Conservation (phyloP, 1,140 invertebrate genomes). For the Formica exsecta region DNA sequence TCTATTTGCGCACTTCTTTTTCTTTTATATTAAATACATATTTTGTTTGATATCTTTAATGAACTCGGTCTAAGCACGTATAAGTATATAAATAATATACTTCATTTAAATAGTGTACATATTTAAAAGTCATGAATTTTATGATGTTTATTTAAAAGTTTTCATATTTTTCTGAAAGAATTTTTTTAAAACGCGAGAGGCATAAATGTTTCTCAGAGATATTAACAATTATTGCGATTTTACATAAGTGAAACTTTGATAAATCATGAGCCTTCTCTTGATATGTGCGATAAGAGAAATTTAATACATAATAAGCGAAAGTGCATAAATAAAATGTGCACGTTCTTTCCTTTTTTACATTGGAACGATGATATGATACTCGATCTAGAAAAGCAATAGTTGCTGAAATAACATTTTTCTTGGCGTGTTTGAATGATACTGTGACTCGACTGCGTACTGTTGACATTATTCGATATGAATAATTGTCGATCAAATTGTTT, state of each 20-base stretch:
- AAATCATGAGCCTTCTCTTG: slow-evolving; percentile 2
- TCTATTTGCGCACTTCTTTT: neutral
- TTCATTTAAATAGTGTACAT: neutral
- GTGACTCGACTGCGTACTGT: neutral
- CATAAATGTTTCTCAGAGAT: neutral
- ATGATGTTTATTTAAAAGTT: neutral
- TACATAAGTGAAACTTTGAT: neutral
- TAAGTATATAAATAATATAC: slow-evolving; percentile 14
- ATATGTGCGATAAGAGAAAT: slow-evolving; percentile 12
- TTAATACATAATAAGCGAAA: slow-evolving; percentile 18
- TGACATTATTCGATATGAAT: neutral
- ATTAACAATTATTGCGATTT: slow-evolving; percentile 6
- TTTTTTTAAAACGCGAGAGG: neutral
- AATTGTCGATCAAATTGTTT: slow-evolving; percentile 35
- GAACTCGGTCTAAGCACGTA: neutral
- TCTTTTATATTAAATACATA: slow-evolving; percentile 12
- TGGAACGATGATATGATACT: neutral
- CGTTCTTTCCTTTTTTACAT: neutral
- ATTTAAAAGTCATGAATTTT: neutral
- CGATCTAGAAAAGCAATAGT: slow-evolving; percentile 39
- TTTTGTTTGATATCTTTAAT: neutral
- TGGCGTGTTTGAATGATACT: slow-evolving; percentile 1
- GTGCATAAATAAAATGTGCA: slow-evolving; percentile 9
- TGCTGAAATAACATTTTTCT: slow-evolving; percentile 47
- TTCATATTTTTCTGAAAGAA: neutral